Conservation (phyloP, 2,113 vertebrate genomes). For the Thymallus thymallus region DNA sequence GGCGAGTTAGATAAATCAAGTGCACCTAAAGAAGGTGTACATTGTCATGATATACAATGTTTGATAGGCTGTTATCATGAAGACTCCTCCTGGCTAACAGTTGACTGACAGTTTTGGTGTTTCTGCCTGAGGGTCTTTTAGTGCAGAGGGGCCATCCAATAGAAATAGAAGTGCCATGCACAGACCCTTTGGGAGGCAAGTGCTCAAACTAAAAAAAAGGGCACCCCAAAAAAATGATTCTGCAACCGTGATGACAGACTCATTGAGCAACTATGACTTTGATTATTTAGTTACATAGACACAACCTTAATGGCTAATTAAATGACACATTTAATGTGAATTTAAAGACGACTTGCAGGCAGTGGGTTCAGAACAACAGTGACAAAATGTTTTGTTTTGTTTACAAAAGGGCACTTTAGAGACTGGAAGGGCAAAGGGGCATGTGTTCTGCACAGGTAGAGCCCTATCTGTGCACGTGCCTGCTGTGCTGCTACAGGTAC, state of each 20-base stretch:
- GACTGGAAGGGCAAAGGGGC: slow-evolving; percentile 55
- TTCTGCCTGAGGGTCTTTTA: not conserved
- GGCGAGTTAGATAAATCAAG: too few species aligned
- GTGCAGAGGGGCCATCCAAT: not conserved
- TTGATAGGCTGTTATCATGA: not conserved
- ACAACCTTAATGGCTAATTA: too few species aligned
- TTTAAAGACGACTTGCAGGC: too few species aligned
- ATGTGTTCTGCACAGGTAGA: slow-evolving; percentile 53
- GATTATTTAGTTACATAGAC: too few species aligned
- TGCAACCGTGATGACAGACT: slow-evolving; percentile 67
- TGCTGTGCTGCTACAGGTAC: slow-evolving; percentile 81
- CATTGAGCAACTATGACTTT: slow-evolving; percentile 49
- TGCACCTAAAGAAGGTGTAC: too few species aligned
- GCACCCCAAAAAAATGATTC: too few species aligned
- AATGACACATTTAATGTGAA: too few species aligned
- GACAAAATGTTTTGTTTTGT: too few species aligned
- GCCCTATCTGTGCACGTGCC: too few species aligned
- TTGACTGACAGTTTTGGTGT: not conserved
- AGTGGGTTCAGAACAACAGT: too few species aligned
- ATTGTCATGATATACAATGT: not conserved
- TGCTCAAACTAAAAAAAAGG: slow-evolving; percentile 54
- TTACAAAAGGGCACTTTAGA: too few species aligned
- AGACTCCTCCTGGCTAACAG: not conserved
- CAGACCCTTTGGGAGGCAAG: too few species aligned
- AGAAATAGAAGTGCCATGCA: not conserved